Conservation (phyloP, 2,797 vertebrate genomes). For the Streptopelia turtur region DNA sequence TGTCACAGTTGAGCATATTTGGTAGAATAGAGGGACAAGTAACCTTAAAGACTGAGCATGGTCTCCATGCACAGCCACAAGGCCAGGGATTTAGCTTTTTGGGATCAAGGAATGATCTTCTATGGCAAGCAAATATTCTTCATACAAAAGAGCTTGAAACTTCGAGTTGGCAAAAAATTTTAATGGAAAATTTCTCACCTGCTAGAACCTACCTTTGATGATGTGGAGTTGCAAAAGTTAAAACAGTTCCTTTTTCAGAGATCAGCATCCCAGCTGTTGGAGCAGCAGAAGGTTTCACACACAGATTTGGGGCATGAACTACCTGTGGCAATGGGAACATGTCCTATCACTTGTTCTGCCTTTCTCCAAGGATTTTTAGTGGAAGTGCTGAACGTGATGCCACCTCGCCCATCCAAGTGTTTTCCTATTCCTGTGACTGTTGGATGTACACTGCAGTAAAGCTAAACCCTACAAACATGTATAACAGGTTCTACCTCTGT, state of each 20-base stretch:
- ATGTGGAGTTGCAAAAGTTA: not conserved
- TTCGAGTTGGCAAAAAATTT: not conserved
- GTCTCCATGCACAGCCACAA: not conserved
- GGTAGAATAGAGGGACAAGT: not conserved
- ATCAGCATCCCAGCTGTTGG: not conserved
- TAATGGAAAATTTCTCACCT: not conserved
- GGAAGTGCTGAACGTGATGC: not conserved
- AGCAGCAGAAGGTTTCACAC: not conserved
- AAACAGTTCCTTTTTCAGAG: not conserved
- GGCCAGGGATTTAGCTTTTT: not conserved
- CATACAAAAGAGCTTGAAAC: not conserved
- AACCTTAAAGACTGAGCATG: not conserved
- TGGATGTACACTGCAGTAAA: not conserved
- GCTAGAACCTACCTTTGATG: not conserved
- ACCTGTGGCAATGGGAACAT: not conserved
- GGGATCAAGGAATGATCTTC: not conserved
- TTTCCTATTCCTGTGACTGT: not conserved
- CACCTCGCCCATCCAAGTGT: not conserved
- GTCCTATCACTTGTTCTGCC: not conserved
- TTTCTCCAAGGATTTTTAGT: not conserved
- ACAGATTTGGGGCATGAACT: not conserved
- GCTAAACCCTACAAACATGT: not conserved
- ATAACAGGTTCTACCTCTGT: slow-evolving; percentile 6
- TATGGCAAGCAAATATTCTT: not conserved
- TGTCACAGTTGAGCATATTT: not conserved